Evolutionary conservation across 2,113 vertebrate genomes (phyloP), one percentile per base, ranked within the genome.

Genomic region (Tor tambroides): DNA sequence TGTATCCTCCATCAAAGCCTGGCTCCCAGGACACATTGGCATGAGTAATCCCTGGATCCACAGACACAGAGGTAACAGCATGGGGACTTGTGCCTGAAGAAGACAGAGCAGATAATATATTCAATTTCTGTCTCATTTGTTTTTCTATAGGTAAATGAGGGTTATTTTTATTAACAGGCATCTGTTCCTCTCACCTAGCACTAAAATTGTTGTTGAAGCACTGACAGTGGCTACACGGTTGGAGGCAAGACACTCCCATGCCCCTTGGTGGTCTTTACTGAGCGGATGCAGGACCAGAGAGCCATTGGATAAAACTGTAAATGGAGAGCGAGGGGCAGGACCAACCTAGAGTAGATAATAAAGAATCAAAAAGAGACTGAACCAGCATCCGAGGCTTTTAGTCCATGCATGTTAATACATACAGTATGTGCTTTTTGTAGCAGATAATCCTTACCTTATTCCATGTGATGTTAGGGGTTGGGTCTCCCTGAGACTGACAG

Each of bases 1-100:
- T 96, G 86, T 97, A 98, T 72, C 98, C 98, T 11, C 98, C 98
- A 5, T 99, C 97, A 83, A 98, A 99, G 0, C 98, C 97, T 0
- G 97, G 96, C 72, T 96, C 95, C 98, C 98, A 99, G 89, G 96
- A 97, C 80, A 99, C 91, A 32, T 98, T 98, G 84, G 95, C 96
- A 15, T 96, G 95, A 89, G 95, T 94, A 82, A 95, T 93, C 67
- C 97, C 95, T 0, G 96, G 92, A 49, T 91, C 92, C 86, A 98
- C 96, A 0, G 93, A 95, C 74, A 98, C 94, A 0, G 95, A 95
- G 86, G 93, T 95, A 78, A 95, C 96, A 3, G 90, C 92, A 0
- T 99, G 98, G 74, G 98, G 98, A 54, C 98, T 99, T 89, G 98
- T 99, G 32, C 98, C 98, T 99, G 89, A 54, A 74, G 26, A 49